A percentile compares a stretch with the other conserved stretches of the same genome.
These are phyloP conservation scores for Standfussiana lucernea DNA, from an alignment of 2,888 invertebrate genomes.

Conservation along the genomic window DNA sequence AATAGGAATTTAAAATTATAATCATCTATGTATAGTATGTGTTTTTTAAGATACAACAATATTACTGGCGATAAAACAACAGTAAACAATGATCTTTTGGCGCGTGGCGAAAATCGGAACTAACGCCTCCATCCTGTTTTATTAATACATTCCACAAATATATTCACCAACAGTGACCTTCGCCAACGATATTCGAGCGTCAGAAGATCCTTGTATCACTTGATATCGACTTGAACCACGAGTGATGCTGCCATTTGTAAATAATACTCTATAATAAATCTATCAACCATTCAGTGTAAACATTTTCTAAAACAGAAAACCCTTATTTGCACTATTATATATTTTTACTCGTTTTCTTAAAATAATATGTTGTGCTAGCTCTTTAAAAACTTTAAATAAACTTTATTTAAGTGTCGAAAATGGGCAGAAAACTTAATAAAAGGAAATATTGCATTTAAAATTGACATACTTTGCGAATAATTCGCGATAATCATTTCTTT, in stretches of 20 bases:
- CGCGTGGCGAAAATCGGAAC: background rate
- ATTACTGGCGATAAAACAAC: background rate
- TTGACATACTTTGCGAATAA: background rate
- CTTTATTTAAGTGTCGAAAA: background rate
- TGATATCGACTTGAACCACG: background rate
- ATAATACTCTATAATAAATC: background rate
- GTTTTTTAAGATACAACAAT: constrained; percentile 2
- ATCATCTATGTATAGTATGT: background rate
- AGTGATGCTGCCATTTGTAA: constrained; percentile 5
- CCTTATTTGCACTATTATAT: background rate
- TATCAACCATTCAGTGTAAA: background rate
- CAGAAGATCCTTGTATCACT: background rate
- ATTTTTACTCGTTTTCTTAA: constrained; percentile 7
- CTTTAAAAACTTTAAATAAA: constrained; percentile 1
- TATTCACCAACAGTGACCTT: background rate
- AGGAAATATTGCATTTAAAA: background rate
- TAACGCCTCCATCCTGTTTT: background rate
- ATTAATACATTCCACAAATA: background rate
- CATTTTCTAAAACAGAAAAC: background rate
- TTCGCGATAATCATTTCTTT: background rate
- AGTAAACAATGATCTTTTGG: background rate
- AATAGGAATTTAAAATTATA: constrained; percentile 1
- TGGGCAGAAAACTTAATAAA: background rate
- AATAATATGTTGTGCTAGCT: background rate
- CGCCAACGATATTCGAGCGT: background rate